Base-by-base conservation (phyloP, 1,140 invertebrate genomes). In the Drosophila nebulosa region DNA sequence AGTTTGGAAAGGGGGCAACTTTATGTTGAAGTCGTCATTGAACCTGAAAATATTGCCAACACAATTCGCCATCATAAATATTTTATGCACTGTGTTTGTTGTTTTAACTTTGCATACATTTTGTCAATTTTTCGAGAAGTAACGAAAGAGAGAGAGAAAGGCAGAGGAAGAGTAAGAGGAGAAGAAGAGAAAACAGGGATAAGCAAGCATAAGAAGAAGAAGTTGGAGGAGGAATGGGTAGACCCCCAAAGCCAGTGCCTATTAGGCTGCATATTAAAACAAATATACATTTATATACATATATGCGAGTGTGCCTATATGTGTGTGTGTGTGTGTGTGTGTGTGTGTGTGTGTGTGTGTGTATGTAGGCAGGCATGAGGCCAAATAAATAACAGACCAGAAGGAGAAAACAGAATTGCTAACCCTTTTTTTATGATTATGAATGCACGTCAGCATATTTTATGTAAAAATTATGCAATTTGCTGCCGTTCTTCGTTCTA, bases 401-500 rank as follows among this genome's bases (percentile, higher is more conserved):
- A 36, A 18, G 50, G 27, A 24, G 67, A 70, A 59, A 60, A 52
- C 67, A 66, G 52, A 74, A 83, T 70, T 74, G 84, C 73, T 75
- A 86, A 86, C 81, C 81, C 81, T 86, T 86, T 86, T 7, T 53
- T 74, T 88, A 86, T 68, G 84, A 88, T 88, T 88, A 83, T 88
- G 83, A 88, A 88, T 88, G 83, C 83, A 81, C 84, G 83, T 79
- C 83, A 79, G 83, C 83, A 88, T 88, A 88, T 88, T 88, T 46
- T 88, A 88, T 88, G 83, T 89, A 88, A 88, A 88, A 88, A 88
- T 83, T 88, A 88, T 88, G 83, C 83, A 88, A 88, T 88, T 88
- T 88, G 83, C 83, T 88, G 84, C 83, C 69, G 76, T 72, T 70
- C 67, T 65, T 74, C 80, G 80, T 85, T 79, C 81, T 64, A 65